Conservation (phyloP, 2,113 vertebrate species). For the Speoplatyrhinus poulsoni region DNA sequence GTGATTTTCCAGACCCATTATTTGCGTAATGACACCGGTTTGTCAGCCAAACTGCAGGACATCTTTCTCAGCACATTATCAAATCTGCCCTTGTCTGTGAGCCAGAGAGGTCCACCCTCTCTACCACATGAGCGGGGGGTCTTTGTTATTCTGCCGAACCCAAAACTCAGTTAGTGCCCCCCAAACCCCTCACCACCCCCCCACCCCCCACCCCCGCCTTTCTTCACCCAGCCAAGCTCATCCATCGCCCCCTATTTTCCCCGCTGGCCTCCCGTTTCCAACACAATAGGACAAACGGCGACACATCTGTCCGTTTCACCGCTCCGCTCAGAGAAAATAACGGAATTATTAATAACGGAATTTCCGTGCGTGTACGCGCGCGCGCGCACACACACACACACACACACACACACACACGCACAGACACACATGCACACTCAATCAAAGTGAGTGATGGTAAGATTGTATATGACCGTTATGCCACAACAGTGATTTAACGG, state of each 20-base stretch:
- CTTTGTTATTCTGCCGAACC: constrained; percentile 67
- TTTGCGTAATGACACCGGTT: constrained; percentile 31
- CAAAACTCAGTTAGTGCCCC: constrained; percentile 59
- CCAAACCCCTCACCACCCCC: constrained; percentile 24
- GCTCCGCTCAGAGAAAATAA: constrained; percentile 13
- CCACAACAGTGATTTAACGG: constrained; percentile 26
- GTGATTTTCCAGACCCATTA: constrained; percentile 19
- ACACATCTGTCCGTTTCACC: constrained; percentile 68
- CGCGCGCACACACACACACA: not conserved
- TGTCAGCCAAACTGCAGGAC: constrained; percentile 38
- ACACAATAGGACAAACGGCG: constrained; percentile 75
- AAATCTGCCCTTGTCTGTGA: constrained; percentile 37
- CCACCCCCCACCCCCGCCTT: constrained; percentile 30
- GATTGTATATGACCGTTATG: constrained; percentile 32
- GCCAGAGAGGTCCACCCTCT: constrained; percentile 37
- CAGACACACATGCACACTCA: no score
- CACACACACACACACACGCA: no score
- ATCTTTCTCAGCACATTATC: constrained; percentile 46
- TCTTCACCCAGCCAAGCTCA: no score
- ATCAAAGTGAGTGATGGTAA: no score
- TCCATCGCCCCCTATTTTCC: constrained; percentile 7
- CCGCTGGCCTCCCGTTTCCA: constrained; percentile 25
- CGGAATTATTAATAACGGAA: no score
- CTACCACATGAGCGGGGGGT: constrained; percentile 49
- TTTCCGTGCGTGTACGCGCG: constrained; percentile 19